These are phyloP conservation scores for Calliphora vicina DNA, from an alignment of 1,140 invertebrate species.

Conservation along the genomic window DNA sequence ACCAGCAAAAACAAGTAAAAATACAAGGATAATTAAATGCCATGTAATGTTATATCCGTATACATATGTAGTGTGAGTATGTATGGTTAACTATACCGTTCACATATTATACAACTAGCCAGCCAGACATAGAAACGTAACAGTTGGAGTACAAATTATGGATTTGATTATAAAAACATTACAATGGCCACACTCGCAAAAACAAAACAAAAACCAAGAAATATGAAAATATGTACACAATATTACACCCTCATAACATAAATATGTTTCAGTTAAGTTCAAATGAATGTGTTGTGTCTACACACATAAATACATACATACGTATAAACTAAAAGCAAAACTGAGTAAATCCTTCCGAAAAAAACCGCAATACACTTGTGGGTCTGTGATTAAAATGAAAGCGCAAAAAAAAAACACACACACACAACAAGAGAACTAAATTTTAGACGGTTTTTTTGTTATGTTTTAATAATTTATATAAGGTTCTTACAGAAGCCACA, in stretches of 20 bases:
- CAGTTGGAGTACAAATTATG: neutral
- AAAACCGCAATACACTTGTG: neutral
- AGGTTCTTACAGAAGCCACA: conserved; percentile 19
- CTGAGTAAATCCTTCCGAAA: neutral
- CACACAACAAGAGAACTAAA: neutral
- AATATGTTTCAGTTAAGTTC: neutral
- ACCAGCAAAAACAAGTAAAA: neutral
- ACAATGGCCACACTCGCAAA: neutral
- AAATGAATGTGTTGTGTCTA: neutral
- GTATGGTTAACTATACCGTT: too few relatives aligned
- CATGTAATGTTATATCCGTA: neutral
- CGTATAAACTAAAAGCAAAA: neutral
- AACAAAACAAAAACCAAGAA: neutral
- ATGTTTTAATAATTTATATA: neutral
- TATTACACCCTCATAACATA: conserved; percentile 7
- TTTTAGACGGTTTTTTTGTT: neutral
- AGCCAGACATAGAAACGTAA: neutral
- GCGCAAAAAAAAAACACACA: neutral
- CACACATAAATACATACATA: neutral
- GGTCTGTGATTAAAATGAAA: neutral
- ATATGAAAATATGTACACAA: neutral
- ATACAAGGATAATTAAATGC: neutral
- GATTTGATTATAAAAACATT: conserved; percentile 6
- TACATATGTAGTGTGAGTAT: too few relatives aligned
- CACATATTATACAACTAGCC: neutral